Base-by-base conservation (phyloP, 2,888 invertebrate genomes). In the Theristus sp. region DNA sequence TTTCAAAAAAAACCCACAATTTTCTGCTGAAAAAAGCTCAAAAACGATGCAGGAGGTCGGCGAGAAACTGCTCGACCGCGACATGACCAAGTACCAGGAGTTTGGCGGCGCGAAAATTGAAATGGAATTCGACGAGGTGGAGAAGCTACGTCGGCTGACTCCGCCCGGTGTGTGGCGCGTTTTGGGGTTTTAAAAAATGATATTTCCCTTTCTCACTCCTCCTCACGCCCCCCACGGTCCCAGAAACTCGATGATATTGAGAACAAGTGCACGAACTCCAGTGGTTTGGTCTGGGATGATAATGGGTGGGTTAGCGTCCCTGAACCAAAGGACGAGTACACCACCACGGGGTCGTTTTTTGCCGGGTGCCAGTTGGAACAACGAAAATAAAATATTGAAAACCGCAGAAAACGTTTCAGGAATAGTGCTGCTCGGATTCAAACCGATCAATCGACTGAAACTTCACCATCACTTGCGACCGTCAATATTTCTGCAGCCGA, bases 401-500 rank as follows among this genome's bases (percentile, higher is more conserved):
- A 20, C 10, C 10, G 10, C 10, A 52, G 52, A 6, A 24, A 52
- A 24, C n/a, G 52, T 30, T 30, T 29, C 64, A 76, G 77, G 77
- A n/a, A 62, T 77, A 20, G 64, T 69, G n/a, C 63, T 78, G 62
- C 69, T 78, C 68, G 77, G 77, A 0, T 78, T 78, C 69, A 77
- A 78, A 64, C 74, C 75, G 20, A 66, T 66, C 38, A 67, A 66
- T 2, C 64, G 63, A 30, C 58, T 79, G 28, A 78, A 79, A 59
- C 75, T 74, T 31, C 71, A 77, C 61, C 71, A 73, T 64, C 69
- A 76, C 76, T 74, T 82, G n/a, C 82, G 81, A 69, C 78, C 81
- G n/a, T 78, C 81, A 28, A 80, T 80, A 63, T 85, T 85, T 69
- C 75, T 85, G 65, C 85, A 83, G 71, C 85, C 85, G 1, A 82